A percentile compares a stretch with the other conserved stretches of the same genome.
These are phyloP conservation scores for Griposia aprilina DNA, from an alignment of 2,888 invertebrate species.

Conservation along the genomic window DNA sequence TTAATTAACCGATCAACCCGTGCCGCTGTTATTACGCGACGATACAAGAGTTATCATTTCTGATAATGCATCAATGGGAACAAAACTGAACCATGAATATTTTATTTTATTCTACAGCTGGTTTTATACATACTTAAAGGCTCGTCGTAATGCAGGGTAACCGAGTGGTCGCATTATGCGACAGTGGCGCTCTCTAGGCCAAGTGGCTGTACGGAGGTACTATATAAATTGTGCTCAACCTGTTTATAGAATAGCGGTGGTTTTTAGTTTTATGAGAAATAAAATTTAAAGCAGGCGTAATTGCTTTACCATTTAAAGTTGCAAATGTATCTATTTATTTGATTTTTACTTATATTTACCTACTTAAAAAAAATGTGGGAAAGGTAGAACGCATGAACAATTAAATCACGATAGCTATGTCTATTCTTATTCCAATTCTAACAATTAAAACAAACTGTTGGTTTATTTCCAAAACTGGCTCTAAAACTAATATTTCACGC, in stretches of 20 bases:
- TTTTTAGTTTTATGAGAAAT: conserved; percentile 42
- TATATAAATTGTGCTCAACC: conserved; percentile 50
- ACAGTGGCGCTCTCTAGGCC: conserved; percentile 64
- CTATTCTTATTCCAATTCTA: not conserved
- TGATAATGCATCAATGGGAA: not conserved
- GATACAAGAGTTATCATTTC: not conserved
- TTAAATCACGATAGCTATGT: not conserved
- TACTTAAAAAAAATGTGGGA: not conserved
- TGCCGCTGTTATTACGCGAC: not conserved
- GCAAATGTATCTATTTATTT: not conserved
- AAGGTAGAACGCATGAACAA: not conserved
- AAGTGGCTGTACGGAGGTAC: conserved; percentile 60
- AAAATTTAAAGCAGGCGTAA: conserved; percentile 24
- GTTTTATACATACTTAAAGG: conserved; percentile 43
- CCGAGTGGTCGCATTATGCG: conserved; percentile 72
- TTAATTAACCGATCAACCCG: not conserved
- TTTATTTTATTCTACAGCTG: conserved; percentile 17
- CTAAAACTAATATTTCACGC: too few relatives aligned
- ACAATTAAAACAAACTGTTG: not conserved
- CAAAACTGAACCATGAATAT: not conserved
- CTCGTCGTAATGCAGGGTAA: conserved; percentile 63
- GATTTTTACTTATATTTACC: not conserved
- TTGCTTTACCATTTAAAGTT: not conserved
- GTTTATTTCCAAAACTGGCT: not conserved
- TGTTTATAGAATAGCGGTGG: conserved; percentile 18